Base-by-base conservation (phyloP, 2,888 invertebrate genomes). In the Stomorhina lunata region DNA sequence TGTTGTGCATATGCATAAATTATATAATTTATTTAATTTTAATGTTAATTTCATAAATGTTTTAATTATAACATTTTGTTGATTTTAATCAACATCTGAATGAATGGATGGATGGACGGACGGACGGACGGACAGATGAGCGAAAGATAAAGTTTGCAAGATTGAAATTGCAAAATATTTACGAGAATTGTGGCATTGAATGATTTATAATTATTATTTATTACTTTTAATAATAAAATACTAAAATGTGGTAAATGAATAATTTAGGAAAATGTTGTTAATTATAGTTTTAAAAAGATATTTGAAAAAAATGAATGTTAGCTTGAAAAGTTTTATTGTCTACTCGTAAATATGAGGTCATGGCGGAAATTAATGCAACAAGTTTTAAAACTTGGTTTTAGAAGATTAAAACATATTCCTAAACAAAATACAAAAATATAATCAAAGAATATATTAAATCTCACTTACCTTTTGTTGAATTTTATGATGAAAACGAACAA, bases 41-140 rank as follows among this genome's bases (percentile, higher is more conserved):
- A 59, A 81, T 78, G 77, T 34, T 81, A 78, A 78, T 75, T 75
- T 73, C 20, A 48, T 43, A 69, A 75, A 59, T 43, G 57, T 50
- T 78, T 78, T 75, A 78, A 82, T 75, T 78, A 78, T 61, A 68
- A 65, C 17, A 29, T 63, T 73, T 57, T 63, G 68, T 73, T 68
- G 73, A 73, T 57, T 37, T 48, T 17, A 45, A 63, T 69, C 48
- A 63, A 68, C 27, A 65, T 55, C n/a, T 48, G 50, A n/a, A n/a
- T n/a, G n/a, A n/a, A n/a, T n/a, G n/a, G 40, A 22, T 25, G 45
- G 34, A 59, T 34, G 48, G 9, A 17, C 12, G 25, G n/a, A 32
- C 57, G 27, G 40, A 22, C 34, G 45, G 34, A 59, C 27, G 48
- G 9, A 17, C 12, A 34, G n/a, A 32, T 48, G 27, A 66, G 4